Evolutionary conservation across 2,888 invertebrate species (phyloP).

Genomic region (Brenthis daphne): DNA sequence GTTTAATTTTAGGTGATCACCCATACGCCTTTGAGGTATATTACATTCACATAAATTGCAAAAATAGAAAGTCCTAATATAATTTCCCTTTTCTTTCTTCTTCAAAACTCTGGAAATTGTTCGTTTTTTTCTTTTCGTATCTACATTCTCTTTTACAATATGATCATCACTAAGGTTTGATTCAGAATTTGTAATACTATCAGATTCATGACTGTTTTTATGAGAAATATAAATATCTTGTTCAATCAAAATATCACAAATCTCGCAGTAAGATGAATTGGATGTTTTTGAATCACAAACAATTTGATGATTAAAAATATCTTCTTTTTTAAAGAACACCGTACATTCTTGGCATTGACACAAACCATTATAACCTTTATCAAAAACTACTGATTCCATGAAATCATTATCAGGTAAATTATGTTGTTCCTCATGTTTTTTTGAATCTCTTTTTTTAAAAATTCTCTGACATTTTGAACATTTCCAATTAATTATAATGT

Average conservation of each 20-base stretch:
- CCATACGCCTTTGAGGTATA: conserved; percentile 43
- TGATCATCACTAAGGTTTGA: too few species aligned
- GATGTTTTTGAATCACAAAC: conserved; percentile 49
- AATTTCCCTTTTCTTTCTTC: neutral
- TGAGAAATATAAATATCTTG: conserved; percentile 24
- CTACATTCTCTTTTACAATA: neutral
- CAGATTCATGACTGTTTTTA: conserved; percentile 9
- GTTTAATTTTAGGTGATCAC: conserved; percentile 48
- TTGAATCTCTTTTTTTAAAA: conserved; percentile 57
- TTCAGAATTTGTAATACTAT: too few species aligned
- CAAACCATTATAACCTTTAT: conserved; percentile 47
- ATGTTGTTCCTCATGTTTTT: conserved; percentile 61
- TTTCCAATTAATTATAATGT: conserved; percentile 58
- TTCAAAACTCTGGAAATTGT: neutral
- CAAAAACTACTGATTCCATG: conserved; percentile 45
- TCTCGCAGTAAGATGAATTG: conserved; percentile 53
- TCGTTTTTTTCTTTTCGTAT: neutral
- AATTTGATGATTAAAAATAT: conserved; percentile 49
- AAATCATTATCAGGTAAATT: conserved; percentile 46
- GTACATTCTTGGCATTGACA: conserved; percentile 61
- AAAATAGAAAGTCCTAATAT: conserved; percentile 40
- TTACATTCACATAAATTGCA: conserved; percentile 61
- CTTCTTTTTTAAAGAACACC: conserved; percentile 47
- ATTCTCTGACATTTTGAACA: conserved; percentile 54
- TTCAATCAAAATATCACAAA: conserved; percentile 61